Evolutionary conservation across 1,140 invertebrate genomes (phyloP), one percentile per base, ranked within the genome.

Genomic region (Phocides pigmalion): DNA sequence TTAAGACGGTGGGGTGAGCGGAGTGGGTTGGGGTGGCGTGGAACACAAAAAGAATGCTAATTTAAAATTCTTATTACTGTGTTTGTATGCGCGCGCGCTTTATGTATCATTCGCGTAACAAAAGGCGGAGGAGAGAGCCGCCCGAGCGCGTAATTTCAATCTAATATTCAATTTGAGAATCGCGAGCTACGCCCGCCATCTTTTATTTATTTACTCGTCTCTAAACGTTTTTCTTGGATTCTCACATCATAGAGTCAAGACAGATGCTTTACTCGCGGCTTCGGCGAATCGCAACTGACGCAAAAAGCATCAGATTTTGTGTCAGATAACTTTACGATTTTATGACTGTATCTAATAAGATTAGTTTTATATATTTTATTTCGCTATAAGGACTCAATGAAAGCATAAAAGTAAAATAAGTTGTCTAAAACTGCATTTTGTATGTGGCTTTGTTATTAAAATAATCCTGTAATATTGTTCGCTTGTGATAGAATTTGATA

Each of bases 31-130:
- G 87, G 82, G 81, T 83, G 83, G 85, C 70, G 67, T 66, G 76
- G 74, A 76, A 70, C 79, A 89, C 82, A 89, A 89, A 90, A 90
- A 90, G 85, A 89, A 90, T 88, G 84, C 88, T 88, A 89, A 89
- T 89, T 89, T 89, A 86, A 89, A 86, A 90, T 87, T 88, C 85
- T 81, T 88, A 89, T 89, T 88, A 81, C 80, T 76, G 75, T 85
- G 79, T 87, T 81, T 85, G 77, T 87, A 83, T 86, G 85, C 85
- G 87, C 85, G 76, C 76, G 84, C 85, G 85, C 84, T 78, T 84
- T 87, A 82, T 85, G 79, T 88, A 86, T 87, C 81, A 84, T 80
- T 79, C 74, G 73, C 73, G 79, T 86, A 89, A 89, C 84, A 89
- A 89, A 51, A 86, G 80, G 76, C 65, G 72, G 49, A 74, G 82